phyloP scores from a whole-genome alignment of 2,113 vertebrate species.

The Oreamnos americanus region DNA sequence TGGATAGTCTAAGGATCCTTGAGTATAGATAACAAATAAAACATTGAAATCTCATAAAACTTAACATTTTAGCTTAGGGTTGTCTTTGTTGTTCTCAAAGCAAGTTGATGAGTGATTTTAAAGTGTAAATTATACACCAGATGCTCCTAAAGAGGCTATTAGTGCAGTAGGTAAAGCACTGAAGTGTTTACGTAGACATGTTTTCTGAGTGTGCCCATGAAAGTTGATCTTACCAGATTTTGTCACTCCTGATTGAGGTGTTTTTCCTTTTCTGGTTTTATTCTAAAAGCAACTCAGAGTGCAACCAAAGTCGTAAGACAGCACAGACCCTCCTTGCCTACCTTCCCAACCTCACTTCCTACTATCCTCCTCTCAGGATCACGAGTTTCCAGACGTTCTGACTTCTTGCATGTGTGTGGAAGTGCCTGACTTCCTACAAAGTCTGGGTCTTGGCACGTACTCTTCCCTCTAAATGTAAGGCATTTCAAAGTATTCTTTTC shows the following conservation, averaged over 20 bases:
- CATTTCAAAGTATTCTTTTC: neutral
- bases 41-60: neutral
- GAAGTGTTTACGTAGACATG: neutral
- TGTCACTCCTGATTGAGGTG: neutral
- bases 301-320: neutral
- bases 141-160: neutral
- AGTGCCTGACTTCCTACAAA: neutral
- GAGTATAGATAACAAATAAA: neutral
- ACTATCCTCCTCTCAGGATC: neutral
- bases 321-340: neutral
- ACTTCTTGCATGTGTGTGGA: neutral
- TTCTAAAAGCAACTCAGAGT: neutral
- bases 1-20: neutral
- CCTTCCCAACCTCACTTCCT: neutral
- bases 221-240: neutral
- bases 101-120: neutral
- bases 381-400: neutral
- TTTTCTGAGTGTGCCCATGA: neutral
- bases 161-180: neutral
- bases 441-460: neutral
- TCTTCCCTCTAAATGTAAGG: neutral
- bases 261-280: neutral
- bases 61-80: constrained; percentile 15
- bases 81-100: neutral
- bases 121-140: neutral